phyloP scores from a whole-genome alignment of 2,113 vertebrate species.

The Myiozetetes cayanensis region DNA sequence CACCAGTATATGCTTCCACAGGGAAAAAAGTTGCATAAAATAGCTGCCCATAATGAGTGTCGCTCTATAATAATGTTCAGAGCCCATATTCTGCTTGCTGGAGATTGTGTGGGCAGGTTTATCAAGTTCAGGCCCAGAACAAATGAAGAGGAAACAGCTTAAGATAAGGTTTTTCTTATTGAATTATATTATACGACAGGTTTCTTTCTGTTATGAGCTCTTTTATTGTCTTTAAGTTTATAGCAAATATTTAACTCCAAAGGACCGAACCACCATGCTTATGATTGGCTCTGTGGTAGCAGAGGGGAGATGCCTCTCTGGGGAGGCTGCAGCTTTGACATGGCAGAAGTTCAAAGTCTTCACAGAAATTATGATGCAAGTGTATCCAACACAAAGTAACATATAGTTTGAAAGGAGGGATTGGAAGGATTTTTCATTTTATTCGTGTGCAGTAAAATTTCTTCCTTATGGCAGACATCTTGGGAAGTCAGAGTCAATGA shows the following conservation, averaged over 20 bases:
- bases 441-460: not conserved
- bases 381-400: not conserved
- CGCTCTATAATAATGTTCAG: not conserved
- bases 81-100: not conserved
- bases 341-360: not conserved
- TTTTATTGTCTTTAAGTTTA: not conserved
- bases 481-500: not conserved
- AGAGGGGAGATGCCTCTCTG: not conserved
- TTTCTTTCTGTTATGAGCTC: not conserved
- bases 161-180: not conserved
- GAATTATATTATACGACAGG: not conserved
- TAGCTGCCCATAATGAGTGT: not conserved
- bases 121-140: not conserved
- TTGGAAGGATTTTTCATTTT: not conserved
- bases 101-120: not conserved
- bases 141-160: not conserved
- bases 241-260: not conserved
- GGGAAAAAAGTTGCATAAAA: not conserved
- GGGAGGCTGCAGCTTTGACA: not conserved
- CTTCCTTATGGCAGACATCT: not conserved
- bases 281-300: not conserved
- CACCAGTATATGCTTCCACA: not conserved
- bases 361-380: not conserved
- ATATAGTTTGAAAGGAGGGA: not conserved
- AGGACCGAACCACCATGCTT: not conserved